Evolutionary conservation across 2,113 vertebrate species (phyloP).

Genomic region (Seriola quinqueradiata): DNA sequence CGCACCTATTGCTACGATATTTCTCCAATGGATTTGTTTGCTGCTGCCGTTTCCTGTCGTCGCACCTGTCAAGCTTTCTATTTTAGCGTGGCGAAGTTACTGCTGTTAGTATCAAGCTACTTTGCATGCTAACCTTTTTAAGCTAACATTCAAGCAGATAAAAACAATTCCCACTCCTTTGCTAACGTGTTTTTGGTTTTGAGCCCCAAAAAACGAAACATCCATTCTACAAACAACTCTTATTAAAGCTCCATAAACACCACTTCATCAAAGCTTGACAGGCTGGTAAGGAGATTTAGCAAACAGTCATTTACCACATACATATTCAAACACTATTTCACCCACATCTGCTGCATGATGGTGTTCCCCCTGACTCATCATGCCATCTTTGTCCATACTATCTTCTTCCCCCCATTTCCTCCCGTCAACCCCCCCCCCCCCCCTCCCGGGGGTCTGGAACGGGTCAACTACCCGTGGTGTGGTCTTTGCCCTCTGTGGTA

Average conservation of each 20-base stretch:
- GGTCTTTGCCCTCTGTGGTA: constrained; percentile 83
- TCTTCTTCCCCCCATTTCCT: constrained; percentile 45
- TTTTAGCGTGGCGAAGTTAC: neutral
- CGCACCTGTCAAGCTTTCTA: neutral
- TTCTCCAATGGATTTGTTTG: neutral
- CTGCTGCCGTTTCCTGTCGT: neutral
- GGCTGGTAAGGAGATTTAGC: neutral
- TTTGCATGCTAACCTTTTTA: neutral
- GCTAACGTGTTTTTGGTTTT: neutral
- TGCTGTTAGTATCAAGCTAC: no score
- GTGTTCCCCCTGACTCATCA: constrained; percentile 65
- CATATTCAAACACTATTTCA: constrained; percentile 38
- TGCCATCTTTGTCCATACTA: constrained; percentile 64
- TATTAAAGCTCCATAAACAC: neutral
- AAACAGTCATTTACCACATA: constrained; percentile 11
- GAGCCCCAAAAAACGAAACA: neutral
- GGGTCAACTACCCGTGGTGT: constrained; percentile 81
- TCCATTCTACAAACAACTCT: no score
- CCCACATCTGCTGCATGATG: constrained; percentile 65
- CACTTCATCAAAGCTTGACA: neutral
- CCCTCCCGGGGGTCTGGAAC: constrained; percentile 58
- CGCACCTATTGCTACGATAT: neutral
- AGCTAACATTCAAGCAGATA: neutral
- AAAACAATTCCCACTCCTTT: neutral
- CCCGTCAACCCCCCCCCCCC: constrained; percentile 14